A percentile compares a stretch with the other conserved stretches of the same genome.
Conservation (phyloP, 2,113 vertebrate genomes). For the Esox niger region DNA sequence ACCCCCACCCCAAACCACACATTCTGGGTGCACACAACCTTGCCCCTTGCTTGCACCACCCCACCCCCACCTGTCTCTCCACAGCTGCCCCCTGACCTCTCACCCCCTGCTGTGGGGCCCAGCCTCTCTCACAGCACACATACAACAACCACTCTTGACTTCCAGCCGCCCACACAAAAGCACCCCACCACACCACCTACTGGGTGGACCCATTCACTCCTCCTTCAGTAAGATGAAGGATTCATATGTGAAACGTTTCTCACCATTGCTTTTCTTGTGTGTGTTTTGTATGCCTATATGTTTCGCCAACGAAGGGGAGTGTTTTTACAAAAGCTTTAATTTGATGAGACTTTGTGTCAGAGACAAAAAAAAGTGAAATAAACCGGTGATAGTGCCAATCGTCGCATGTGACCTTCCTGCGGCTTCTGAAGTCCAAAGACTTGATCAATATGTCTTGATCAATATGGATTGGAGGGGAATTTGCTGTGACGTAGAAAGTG, state of each 20-base stretch:
- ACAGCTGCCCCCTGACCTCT: conserved; percentile 76
- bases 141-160: conserved; percentile 4
- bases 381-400: too few relatives aligned
- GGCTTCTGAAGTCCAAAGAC: too few relatives aligned
- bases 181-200: background rate
- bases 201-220: background rate
- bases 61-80: conserved; percentile 63
- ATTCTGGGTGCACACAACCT: background rate
- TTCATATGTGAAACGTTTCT: background rate
- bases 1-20: conserved; percentile 19
- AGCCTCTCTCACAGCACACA: conserved; percentile 24
- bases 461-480: too few relatives aligned
- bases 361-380: too few relatives aligned
- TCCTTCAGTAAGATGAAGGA: background rate
- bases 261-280: background rate
- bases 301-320: too few relatives aligned
- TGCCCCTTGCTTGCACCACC: conserved; percentile 21
- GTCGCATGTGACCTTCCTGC: too few relatives aligned
- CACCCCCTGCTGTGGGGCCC: conserved; percentile 52
- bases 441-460: too few relatives aligned
- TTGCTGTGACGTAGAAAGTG: too few relatives aligned
- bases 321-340: too few relatives aligned
- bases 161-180: background rate
- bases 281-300: too few relatives aligned
- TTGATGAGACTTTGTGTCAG: too few relatives aligned